Evolutionary conservation across 2,113 vertebrate species (phyloP).

Genomic region (Leuciscus idus): DNA sequence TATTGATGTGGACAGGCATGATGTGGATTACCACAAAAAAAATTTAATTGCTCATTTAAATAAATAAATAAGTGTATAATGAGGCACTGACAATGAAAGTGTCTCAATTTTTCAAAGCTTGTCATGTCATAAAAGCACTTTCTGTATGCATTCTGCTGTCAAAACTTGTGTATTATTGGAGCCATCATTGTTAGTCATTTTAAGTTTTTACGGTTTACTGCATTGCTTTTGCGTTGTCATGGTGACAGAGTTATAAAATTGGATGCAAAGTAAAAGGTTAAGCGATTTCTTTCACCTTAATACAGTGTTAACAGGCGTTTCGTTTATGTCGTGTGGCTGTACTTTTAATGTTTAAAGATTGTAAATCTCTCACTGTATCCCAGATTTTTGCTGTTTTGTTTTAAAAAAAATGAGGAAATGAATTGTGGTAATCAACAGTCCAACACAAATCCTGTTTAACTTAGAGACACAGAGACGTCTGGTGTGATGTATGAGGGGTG

Average conservation of each 20-base stretch:
- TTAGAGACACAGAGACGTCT: background rate
- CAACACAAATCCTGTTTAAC: background rate
- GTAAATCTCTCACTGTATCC: background rate
- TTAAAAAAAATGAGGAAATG: background rate
- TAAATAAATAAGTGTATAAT: background rate
- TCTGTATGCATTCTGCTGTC: background rate
- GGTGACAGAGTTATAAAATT: too few relatives aligned
- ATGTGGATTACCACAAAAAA: background rate
- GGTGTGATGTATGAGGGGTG: background rate
- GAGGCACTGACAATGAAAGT: background rate
- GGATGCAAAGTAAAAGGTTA: too few relatives aligned
- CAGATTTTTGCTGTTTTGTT: background rate
- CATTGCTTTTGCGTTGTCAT: too few relatives aligned
- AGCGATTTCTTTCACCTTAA: too few relatives aligned
- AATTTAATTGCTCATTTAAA: background rate
- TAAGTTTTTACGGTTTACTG: background rate
- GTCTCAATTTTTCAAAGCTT: background rate
- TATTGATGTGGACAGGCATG: background rate
- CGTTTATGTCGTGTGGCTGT: too few relatives aligned
- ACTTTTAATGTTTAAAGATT: too few relatives aligned
- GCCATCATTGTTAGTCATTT: background rate
- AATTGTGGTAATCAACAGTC: background rate
- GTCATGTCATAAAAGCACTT: background rate
- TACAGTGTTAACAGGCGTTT: too few relatives aligned
- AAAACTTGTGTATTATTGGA: background rate